Conservation (phyloP, 2,797 vertebrate genomes). For the Diglossa cyanea region DNA sequence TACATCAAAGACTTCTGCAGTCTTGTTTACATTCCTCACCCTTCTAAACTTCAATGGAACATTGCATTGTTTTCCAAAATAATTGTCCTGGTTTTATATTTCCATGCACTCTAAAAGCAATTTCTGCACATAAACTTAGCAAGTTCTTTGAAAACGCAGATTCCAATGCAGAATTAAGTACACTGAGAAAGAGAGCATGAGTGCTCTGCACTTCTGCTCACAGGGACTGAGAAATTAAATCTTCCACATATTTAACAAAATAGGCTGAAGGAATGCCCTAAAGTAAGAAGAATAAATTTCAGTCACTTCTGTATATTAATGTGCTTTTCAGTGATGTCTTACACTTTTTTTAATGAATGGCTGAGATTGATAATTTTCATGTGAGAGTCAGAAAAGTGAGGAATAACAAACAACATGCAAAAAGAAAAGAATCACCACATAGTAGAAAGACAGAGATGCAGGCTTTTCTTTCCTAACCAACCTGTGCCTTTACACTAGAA, state of each 20-base stretch:
- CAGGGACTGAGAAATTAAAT: not conserved
- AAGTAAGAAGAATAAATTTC: not conserved
- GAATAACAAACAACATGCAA: conserved; percentile 16
- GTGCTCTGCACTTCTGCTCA: not conserved
- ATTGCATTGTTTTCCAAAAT: not conserved
- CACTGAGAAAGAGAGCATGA: not conserved
- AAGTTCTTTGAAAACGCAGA: not conserved
- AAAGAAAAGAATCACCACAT: not conserved
- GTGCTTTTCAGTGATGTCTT: not conserved
- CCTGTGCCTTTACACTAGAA: conserved; percentile 91
- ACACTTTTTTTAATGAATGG: not conserved
- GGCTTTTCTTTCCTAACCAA: conserved; percentile 83
- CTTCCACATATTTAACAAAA: not conserved
- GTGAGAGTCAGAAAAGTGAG: conserved; percentile 35
- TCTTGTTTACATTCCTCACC: conserved; percentile 44
- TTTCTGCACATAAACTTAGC: not conserved
- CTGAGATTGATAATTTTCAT: not conserved
- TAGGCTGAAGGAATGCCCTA: not conserved
- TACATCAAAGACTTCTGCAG: conserved; percentile 1
- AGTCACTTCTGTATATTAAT: not conserved
- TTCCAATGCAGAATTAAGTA: not conserved
- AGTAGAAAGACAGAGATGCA: conserved; percentile 42
- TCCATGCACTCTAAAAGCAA: not conserved
- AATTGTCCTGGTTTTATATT: not conserved
- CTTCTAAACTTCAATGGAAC: conserved; percentile 18